Conservation (phyloP, 2,113 vertebrate genomes). For the Oryzias javanicus region DNA sequence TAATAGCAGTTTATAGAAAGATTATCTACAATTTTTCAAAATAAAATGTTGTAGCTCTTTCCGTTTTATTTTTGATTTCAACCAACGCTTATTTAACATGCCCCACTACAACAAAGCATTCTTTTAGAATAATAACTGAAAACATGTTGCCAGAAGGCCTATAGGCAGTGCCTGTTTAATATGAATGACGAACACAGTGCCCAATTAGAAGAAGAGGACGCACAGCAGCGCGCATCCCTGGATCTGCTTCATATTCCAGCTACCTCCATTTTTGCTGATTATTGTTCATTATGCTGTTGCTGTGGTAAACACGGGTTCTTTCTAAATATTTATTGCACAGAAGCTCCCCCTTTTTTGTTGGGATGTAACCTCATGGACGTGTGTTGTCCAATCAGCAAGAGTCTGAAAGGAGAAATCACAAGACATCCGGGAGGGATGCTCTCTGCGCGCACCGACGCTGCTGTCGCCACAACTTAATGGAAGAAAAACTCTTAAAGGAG, state of each 20-base stretch:
- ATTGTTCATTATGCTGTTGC: not conserved
- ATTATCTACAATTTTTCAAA: too few species aligned
- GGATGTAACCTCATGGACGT: conserved; percentile 30
- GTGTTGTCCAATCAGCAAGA: conserved; percentile 67
- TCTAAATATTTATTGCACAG: conserved; percentile 36
- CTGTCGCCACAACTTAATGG: conserved; percentile 65
- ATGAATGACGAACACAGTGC: conserved; percentile 30
- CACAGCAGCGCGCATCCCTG: not conserved
- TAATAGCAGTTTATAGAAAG: too few species aligned
- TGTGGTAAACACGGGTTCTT: conserved; percentile 12
- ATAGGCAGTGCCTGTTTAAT: conserved; percentile 38
- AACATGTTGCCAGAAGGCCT: conserved; percentile 53
- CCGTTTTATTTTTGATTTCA: too few species aligned
- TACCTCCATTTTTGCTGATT: conserved; percentile 7
- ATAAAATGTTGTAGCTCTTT: too few species aligned
- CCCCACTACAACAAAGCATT: conserved; percentile 9
- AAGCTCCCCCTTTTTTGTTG: conserved; percentile 13
- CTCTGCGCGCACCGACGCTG: conserved; percentile 51
- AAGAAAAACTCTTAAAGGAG: conserved; percentile 71
- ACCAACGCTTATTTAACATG: not conserved
- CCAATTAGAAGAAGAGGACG: conserved; percentile 34
- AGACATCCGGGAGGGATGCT: conserved; percentile 56
- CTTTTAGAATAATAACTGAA: conserved; percentile 34
- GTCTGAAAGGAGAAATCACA: conserved; percentile 58
- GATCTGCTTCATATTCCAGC: not conserved